These are phyloP conservation scores for Leptobrachium leishanense DNA, from an alignment of 2,113 vertebrate species.

Conservation along the genomic window DNA sequence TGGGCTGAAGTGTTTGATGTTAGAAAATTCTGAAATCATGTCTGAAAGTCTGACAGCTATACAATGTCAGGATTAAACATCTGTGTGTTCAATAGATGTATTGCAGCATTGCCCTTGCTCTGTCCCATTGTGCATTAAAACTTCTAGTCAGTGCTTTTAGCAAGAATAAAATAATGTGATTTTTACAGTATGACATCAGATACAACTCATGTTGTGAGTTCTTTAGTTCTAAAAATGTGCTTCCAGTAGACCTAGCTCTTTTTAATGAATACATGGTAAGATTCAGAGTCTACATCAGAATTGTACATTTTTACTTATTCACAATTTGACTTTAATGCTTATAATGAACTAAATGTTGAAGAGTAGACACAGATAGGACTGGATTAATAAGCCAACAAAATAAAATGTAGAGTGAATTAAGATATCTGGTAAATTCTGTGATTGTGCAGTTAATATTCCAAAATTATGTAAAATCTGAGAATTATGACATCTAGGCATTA, in stretches of 20 bases:
- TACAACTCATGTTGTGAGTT: background rate
- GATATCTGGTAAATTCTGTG: too few relatives aligned
- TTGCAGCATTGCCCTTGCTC: background rate
- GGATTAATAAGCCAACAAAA: too few relatives aligned
- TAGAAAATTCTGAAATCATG: background rate
- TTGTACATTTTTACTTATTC: background rate
- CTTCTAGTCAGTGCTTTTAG: background rate
- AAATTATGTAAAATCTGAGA: too few relatives aligned
- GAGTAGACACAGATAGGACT: too few relatives aligned
- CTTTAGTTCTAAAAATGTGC: background rate
- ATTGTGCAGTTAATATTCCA: too few relatives aligned
- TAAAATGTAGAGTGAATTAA: too few relatives aligned
- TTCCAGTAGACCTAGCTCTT: background rate
- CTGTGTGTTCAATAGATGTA: background rate
- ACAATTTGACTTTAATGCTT: too few relatives aligned
- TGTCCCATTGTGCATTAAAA: background rate
- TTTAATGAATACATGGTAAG: background rate
- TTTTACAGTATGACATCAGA: background rate
- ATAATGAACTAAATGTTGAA: too few relatives aligned
- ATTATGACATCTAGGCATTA: too few relatives aligned
- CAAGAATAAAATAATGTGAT: background rate
- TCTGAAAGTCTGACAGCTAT: background rate
- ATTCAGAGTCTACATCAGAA: background rate
- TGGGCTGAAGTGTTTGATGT: background rate
- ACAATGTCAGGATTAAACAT: background rate